Conservation (phyloP, 2,888 invertebrate genomes). For the Cheilosia variabilis region DNA sequence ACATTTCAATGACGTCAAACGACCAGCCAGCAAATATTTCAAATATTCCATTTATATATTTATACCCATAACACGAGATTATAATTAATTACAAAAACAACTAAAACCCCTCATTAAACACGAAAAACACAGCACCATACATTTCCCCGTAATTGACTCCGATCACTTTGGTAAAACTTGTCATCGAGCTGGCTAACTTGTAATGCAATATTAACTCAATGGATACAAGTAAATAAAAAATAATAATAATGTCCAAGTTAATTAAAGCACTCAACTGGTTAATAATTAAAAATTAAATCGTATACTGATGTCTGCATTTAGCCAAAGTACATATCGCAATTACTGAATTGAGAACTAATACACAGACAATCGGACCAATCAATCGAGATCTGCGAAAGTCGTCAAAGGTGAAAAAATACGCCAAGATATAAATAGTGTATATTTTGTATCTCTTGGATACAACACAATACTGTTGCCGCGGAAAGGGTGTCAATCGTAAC, state of each 20-base stretch:
- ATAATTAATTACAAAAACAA: constrained; percentile 51
- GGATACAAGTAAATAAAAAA: neutral
- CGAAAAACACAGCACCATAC: constrained; percentile 16
- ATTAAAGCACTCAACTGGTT: constrained; percentile 60
- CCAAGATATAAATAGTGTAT: neutral
- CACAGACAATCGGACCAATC: constrained; percentile 39
- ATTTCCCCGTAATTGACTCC: constrained; percentile 49
- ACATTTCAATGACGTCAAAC: constrained; percentile 11
- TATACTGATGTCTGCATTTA: constrained; percentile 53
- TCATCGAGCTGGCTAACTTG: constrained; percentile 20
- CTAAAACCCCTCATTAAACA: constrained; percentile 38
- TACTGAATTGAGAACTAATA: constrained; percentile 1
- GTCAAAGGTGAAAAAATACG: constrained; percentile 4
- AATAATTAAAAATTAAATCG: constrained; percentile 63
- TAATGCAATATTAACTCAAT: neutral
- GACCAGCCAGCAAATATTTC: constrained; percentile 2
- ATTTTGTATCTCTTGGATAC: constrained; percentile 8
- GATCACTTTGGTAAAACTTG: constrained; percentile 38
- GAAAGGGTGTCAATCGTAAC: constrained; percentile 24
- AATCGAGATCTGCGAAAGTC: constrained; percentile 56
- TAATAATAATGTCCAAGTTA: constrained; percentile 28
- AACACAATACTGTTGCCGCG: neutral
- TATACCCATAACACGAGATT: constrained; percentile 37
- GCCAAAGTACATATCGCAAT: constrained; percentile 46
- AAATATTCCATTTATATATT: constrained; percentile 30